Evolutionary conservation across 2,888 invertebrate species (phyloP).

Genomic region (Epirrita christyi): DNA sequence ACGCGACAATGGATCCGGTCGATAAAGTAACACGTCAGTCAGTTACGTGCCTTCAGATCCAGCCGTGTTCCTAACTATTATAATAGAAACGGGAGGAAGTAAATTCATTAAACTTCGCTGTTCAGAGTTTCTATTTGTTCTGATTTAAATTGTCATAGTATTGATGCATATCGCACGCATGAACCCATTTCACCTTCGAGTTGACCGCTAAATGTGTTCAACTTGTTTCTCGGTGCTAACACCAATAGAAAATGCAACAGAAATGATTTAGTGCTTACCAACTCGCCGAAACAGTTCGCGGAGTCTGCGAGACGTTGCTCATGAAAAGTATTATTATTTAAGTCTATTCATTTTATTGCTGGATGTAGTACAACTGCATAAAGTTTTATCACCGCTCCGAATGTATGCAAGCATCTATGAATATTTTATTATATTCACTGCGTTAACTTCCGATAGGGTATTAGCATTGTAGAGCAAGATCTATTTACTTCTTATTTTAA

Average conservation of each 20-base stretch:
- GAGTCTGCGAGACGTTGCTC: conserved; percentile 44
- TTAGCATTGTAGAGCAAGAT: background rate
- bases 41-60: conserved; percentile 23
- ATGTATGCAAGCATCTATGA: conserved; percentile 25
- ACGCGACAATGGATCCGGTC: conserved; percentile 48
- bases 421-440: conserved; percentile 28
- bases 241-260: conserved; percentile 39
- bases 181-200: conserved; percentile 43
- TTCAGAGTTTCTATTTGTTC: conserved; percentile 27
- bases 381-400: conserved; percentile 34
- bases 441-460: conserved; percentile 8
- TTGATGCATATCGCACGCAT: conserved; percentile 40
- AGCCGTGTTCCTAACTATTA: background rate
- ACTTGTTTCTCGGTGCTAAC: conserved; percentile 42
- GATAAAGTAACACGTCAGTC: conserved; percentile 36
- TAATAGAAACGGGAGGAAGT: conserved; percentile 27
- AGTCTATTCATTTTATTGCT: conserved; percentile 47
- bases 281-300: conserved; percentile 39
- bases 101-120: conserved; percentile 34
- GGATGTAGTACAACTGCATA: conserved; percentile 38
- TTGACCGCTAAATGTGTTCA: conserved; percentile 42
- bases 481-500: background rate
- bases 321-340: conserved; percentile 48
- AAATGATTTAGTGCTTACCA: conserved; percentile 48
- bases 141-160: conserved; percentile 46